A percentile compares a stretch with the other conserved stretches of the same genome.
phyloP scores from a whole-genome alignment of 2,888 invertebrate genomes.

The Actias luna region DNA sequence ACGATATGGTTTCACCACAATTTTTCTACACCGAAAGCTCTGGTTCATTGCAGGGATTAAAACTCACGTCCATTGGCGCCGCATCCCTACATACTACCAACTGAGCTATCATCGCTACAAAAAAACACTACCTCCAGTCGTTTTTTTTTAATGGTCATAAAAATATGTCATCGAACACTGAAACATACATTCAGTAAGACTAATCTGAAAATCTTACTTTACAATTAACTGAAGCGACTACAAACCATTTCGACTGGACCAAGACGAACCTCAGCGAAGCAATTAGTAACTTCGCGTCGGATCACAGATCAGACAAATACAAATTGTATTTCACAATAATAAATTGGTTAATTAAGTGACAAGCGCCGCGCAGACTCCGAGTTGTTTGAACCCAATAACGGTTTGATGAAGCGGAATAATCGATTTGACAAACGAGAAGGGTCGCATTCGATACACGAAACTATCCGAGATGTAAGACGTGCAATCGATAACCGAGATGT shows the following conservation, averaged over 20 bases:
- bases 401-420: constrained; percentile 77
- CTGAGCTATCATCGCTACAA: no score
- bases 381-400: constrained; percentile 66
- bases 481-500: constrained; percentile 54
- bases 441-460: constrained; percentile 58
- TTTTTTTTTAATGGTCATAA: no score
- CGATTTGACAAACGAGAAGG: constrained; percentile 77
- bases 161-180: no score
- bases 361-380: constrained; percentile 24
- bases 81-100: no score
- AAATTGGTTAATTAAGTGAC: constrained; percentile 20
- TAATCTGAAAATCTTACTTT: no score
- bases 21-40: no score
- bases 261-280: not conserved
- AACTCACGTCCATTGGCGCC: no score
- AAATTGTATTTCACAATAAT: constrained; percentile 12
- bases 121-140: no score
- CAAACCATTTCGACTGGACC: not conserved
- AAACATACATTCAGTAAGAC: no score
- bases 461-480: constrained; percentile 53
- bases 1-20: no score
- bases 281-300: not conserved
- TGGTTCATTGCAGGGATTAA: no score
- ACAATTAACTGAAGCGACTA: not conserved
- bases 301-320: constrained; percentile 6